phyloP scores from a whole-genome alignment of 1,140 invertebrate species.

The Macrosteles quadrilineatus region DNA sequence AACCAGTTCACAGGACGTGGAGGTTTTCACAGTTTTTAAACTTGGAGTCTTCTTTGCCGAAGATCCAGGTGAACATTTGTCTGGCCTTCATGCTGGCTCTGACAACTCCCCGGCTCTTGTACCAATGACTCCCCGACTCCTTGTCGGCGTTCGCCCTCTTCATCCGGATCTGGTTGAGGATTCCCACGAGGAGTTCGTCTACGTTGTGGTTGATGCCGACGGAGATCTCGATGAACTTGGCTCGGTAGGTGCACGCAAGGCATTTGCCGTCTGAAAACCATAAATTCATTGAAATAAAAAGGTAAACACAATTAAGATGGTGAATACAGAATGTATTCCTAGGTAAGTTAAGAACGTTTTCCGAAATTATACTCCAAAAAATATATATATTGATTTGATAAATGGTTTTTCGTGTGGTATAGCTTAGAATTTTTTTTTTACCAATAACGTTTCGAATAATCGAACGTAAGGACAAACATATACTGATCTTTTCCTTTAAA shows the following conservation, averaged over 20 bases:
- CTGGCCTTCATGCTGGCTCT: slow-evolving; percentile 84
- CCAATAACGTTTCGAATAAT: too few species aligned
- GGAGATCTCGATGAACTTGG: slow-evolving; percentile 87
- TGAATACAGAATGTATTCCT: too few species aligned
- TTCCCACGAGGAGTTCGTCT: slow-evolving; percentile 80
- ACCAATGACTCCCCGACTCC: slow-evolving; percentile 61
- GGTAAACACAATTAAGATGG: too few species aligned
- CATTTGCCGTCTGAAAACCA: slow-evolving; percentile 89
- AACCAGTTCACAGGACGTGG: slow-evolving; percentile 69
- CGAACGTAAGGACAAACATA: too few species aligned
- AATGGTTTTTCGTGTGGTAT: too few species aligned
- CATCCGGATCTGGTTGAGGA: slow-evolving; percentile 72
- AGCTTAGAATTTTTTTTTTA: too few species aligned
- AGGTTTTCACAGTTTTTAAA: slow-evolving; percentile 90
- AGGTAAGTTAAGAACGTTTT: too few species aligned
- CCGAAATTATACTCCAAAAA: too few species aligned
- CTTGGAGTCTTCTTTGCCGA: slow-evolving; percentile 86
- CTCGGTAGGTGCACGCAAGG: slow-evolving; percentile 78
- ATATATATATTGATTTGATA: too few species aligned
- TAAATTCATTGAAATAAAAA: too few species aligned
- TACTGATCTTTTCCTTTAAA: too few species aligned
- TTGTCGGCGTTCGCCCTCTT: slow-evolving; percentile 51
- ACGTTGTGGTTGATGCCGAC: slow-evolving; percentile 91
- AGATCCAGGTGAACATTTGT: slow-evolving; percentile 86
- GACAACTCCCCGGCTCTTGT: slow-evolving; percentile 75